Base-by-base conservation (phyloP, 2,113 vertebrate species). In the Thymallus thymallus region DNA sequence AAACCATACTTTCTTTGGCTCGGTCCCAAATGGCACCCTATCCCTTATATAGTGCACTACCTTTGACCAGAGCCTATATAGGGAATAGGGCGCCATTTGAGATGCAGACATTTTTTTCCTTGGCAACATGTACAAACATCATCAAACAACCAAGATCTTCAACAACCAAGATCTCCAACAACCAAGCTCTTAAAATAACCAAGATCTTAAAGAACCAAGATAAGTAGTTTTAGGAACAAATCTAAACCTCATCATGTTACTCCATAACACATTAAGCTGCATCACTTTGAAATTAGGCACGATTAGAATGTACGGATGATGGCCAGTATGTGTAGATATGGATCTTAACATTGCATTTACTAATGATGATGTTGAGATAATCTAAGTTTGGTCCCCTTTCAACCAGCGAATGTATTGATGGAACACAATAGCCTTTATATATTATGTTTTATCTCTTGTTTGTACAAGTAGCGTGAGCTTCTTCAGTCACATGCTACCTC, bases 331-430 rank as follows among this genome's bases (percentile, higher is more conserved):
- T 65, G 51, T 64, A 10, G 14, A 10, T 55, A 35, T 22, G 62
- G 4, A 20, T 30, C 64, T 32, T 29, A 16, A 64, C 62, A 30
- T 13, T 22, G 26, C 18, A 26, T 64, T 24, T 16, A 29, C 62
- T 64, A 64, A 66, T 79, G 73, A 41, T 79, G 73, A 69, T 80
- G 65, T 69, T 80, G 71, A 85, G 5, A 85, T 86, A 84, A 67
- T 61, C 76, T 80, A 73, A 73, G 86, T 18, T 92, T 92, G 91
- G 87, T 90, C 90, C 88, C 14, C 73, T 86, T 75, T 89, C 88
- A 91, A 89, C 87, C 90, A 89, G 83, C 74, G 62, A 66, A 66
- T 66, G 64, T n/a, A 41, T n/a, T 32, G 14, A 66, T 41, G 64
- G 20, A 20, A 64, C 45, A 78, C 61, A 85, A 85, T 80, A 82